A percentile compares a stretch with the other conserved stretches of the same genome.
Conservation (phyloP, 2,888 invertebrate genomes). For the Aquatica leii region DNA sequence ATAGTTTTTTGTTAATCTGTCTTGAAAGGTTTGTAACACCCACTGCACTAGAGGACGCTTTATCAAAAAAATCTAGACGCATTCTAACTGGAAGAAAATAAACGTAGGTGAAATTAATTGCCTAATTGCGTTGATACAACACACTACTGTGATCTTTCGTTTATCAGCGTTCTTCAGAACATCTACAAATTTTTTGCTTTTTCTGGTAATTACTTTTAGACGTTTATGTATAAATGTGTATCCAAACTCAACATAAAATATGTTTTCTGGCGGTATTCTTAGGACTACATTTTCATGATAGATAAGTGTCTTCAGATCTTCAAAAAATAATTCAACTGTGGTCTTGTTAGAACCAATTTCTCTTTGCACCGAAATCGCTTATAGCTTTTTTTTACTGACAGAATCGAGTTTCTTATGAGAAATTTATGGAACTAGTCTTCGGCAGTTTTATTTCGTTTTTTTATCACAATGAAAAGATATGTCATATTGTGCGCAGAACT, state of each 20-base stretch:
- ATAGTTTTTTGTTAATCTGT: conserved; percentile 22
- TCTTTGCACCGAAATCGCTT: conserved; percentile 12
- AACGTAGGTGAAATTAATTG: conserved; percentile 12
- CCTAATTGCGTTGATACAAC: conserved; percentile 12
- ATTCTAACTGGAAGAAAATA: conserved; percentile 13
- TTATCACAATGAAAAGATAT: too few relatives aligned
- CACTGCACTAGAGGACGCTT: conserved; percentile 8
- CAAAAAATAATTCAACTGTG: conserved; percentile 10
- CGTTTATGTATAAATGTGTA: too few relatives aligned
- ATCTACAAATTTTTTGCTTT: conserved; percentile 15
- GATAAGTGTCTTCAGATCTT: not conserved
- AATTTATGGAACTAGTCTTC: too few relatives aligned
- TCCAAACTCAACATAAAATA: conserved; percentile 19
- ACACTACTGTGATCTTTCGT: conserved; percentile 11
- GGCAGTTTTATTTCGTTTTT: too few relatives aligned
- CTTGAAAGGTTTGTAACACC: conserved; percentile 18
- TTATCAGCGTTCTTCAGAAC: conserved; percentile 18
- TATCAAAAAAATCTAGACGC: conserved; percentile 6
- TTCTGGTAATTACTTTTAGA: conserved; percentile 19
- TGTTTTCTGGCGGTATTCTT: conserved; percentile 4
- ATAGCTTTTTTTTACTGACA: too few relatives aligned
- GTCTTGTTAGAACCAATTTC: too few relatives aligned
- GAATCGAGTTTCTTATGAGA: too few relatives aligned
- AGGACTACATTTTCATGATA: too few relatives aligned
- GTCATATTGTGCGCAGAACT: too few relatives aligned